phyloP scores from a whole-genome alignment of 2,888 invertebrate species.

The Noctuana brunneofusca region DNA sequence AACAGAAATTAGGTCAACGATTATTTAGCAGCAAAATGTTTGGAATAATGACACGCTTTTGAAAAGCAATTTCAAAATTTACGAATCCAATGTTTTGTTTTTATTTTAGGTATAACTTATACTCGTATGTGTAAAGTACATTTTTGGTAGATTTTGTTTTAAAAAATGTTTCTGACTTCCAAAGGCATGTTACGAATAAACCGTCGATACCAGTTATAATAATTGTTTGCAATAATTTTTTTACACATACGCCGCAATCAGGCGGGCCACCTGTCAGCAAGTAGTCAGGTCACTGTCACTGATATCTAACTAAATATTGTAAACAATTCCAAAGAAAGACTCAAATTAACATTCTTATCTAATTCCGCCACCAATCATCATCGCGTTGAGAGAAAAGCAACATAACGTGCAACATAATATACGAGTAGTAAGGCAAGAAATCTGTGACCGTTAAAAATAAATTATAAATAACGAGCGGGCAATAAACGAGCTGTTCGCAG shows the following conservation, averaged over 20 bases:
- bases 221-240: too few relatives aligned
- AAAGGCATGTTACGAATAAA: too few relatives aligned
- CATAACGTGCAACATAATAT: conserved; percentile 36
- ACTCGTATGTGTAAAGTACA: too few relatives aligned
- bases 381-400: conserved; percentile 1
- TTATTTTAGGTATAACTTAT: too few relatives aligned
- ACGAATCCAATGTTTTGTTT: not conserved
- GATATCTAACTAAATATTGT: too few relatives aligned
- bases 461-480: conserved; percentile 82
- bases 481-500: conserved; percentile 80
- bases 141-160: not conserved
- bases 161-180: not conserved
- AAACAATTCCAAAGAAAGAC: too few relatives aligned
- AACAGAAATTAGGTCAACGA: conserved; percentile 22
- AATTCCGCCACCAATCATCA: not conserved
- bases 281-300: too few relatives aligned
- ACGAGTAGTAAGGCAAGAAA: conserved; percentile 59
- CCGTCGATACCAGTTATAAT: too few relatives aligned
- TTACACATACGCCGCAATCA: too few relatives aligned
- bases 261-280: too few relatives aligned
- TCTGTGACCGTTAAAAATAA: conserved; percentile 81
- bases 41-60: conserved; percentile 6
- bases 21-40: conserved; percentile 13
- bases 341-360: not conserved
- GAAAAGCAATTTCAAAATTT: not conserved